phyloP scores from a whole-genome alignment of 2,113 vertebrate genomes.

The Excalfactoria chinensis region DNA sequence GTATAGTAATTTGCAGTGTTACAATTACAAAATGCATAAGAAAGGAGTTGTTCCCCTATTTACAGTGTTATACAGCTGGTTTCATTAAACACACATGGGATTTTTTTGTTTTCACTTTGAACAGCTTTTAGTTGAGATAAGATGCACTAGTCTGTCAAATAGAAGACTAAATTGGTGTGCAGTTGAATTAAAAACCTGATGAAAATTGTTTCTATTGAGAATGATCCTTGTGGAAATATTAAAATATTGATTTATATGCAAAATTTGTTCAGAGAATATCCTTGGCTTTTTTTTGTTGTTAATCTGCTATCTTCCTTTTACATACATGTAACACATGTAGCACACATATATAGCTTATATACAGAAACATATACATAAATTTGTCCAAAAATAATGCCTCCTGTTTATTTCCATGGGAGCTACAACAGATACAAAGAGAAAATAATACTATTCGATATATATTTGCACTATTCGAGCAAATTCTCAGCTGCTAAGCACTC shows the following conservation, averaged over 20 bases:
- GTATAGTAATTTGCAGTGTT: background rate
- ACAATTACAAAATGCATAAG: background rate
- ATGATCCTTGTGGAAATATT: background rate
- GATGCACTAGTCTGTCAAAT: background rate
- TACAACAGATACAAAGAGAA: no score
- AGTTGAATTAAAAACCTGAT: background rate
- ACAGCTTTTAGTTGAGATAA: background rate
- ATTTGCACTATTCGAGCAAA: no score
- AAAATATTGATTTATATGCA: background rate
- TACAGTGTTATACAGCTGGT: background rate
- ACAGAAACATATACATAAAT: background rate
- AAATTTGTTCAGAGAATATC: background rate
- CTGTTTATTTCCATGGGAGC: no score
- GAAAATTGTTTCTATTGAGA: background rate
- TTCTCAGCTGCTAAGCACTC: no score
- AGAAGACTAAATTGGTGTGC: background rate
- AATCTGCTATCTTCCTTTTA: background rate
- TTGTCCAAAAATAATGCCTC: background rate
- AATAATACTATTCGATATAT: no score
- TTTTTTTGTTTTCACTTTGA: background rate
- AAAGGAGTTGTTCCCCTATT: background rate
- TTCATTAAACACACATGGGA: background rate
- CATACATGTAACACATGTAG: background rate
- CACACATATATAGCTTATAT: background rate
- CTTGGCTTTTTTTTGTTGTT: background rate